Evolutionary conservation across 2,797 vertebrate genomes (phyloP).

Genomic region (Acipenser oxyrinchus): DNA sequence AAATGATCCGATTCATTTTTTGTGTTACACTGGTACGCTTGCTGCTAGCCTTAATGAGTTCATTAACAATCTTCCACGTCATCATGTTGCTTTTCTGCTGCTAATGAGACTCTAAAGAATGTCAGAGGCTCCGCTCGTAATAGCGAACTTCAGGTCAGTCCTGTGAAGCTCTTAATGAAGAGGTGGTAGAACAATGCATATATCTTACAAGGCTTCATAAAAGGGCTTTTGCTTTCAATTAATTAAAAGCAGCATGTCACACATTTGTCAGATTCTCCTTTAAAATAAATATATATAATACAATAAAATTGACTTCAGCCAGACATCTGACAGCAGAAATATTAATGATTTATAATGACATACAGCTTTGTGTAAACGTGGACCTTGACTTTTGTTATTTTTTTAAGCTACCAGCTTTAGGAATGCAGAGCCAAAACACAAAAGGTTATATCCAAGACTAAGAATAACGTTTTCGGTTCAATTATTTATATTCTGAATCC

Average conservation of each 20-base stretch:
- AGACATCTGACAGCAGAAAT: too few species aligned
- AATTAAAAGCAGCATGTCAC: background rate
- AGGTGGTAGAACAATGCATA: background rate
- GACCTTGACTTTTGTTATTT: too few species aligned
- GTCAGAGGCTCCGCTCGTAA: background rate
- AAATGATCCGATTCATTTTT: background rate
- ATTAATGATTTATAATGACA: too few species aligned
- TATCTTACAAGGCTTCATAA: background rate
- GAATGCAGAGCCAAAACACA: too few species aligned
- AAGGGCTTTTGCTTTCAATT: background rate
- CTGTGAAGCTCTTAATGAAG: background rate
- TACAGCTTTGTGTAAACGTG: too few species aligned
- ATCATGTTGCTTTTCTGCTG: background rate
- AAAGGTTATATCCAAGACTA: too few species aligned
- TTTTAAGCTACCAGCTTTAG: too few species aligned
- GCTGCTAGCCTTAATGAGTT: background rate
- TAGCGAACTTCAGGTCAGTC: background rate
- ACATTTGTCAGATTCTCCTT: background rate
- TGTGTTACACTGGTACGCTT: background rate
- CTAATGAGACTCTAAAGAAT: slow-evolving; percentile 3
- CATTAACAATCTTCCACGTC: background rate
- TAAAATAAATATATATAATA: too few species aligned
- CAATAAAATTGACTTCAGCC: too few species aligned
- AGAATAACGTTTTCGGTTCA: too few species aligned
- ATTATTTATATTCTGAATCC: too few species aligned